Evolutionary conservation across 2,888 invertebrate genomes (phyloP).

Genomic region (Bellardia pandia): DNA sequence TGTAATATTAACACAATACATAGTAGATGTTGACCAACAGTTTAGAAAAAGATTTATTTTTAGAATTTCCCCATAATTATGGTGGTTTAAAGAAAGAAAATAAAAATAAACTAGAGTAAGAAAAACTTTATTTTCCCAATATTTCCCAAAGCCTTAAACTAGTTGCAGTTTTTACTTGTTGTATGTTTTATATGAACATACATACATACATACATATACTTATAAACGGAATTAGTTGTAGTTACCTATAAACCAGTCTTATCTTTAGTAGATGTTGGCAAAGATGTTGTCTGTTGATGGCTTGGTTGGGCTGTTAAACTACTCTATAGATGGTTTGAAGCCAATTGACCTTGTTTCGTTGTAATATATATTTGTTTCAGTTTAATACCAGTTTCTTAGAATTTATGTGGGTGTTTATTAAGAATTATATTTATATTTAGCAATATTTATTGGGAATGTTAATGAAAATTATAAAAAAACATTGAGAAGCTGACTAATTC

Average conservation of each 20-base stretch:
- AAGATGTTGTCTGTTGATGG: not conserved
- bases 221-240: slow-evolving; percentile 1
- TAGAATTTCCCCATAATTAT: slow-evolving; percentile 59
- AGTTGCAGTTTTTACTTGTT: slow-evolving; percentile 32
- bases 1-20: slow-evolving; percentile 18
- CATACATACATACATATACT: too few species aligned
- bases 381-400: slow-evolving; percentile 28
- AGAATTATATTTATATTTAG: slow-evolving; percentile 60
- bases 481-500: not conserved
- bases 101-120: slow-evolving; percentile 63
- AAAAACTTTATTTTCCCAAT: slow-evolving; percentile 20
- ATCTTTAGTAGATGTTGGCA: slow-evolving; percentile 29
- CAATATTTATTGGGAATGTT: slow-evolving; percentile 30
- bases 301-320: slow-evolving; percentile 3
- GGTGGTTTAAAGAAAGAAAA: slow-evolving; percentile 7
- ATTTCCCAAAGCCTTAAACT: slow-evolving; percentile 18
- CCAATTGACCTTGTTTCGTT: slow-evolving; percentile 72
- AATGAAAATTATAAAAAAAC: not conserved
- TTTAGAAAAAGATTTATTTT: slow-evolving; percentile 68
- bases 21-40: slow-evolving; percentile 44
- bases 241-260: slow-evolving; percentile 28
- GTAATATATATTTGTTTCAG: slow-evolving; percentile 39
- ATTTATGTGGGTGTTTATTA: slow-evolving; percentile 71
- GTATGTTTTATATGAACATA: not conserved
- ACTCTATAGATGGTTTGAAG: slow-evolving; percentile 32